Evolutionary conservation across 2,888 invertebrate genomes (phyloP), one percentile per base, ranked within the genome.

Genomic region (Trichogramma dendrolimi): DNA sequence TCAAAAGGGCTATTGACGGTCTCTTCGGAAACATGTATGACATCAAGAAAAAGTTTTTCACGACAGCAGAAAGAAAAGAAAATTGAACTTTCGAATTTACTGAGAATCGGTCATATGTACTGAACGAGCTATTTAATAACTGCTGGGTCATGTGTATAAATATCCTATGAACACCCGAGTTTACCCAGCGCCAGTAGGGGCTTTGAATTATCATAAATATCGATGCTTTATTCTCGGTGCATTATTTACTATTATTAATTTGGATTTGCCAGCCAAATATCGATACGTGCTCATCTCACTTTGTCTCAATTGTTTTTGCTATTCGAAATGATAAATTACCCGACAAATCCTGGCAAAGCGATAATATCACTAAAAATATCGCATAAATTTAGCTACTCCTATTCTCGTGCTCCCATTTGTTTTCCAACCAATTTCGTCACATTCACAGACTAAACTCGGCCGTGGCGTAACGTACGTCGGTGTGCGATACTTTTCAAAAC

Each of bases 181-280:
- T 7, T 41, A 41, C 7, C 41, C 52, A 5, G 11, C 11, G 41
- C 41, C 11, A 39, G 27, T 27, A 27, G 27, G 27, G 11, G 57
- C 14, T 57, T 60, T 47, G 49, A 50, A 57, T 60, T 57, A 57
- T 43, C 54, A 49, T 62, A 60, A 54, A 63, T 57, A 63, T 39
- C 52, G 46, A 14, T 11, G 42, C 42, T 11, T 5, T 42, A 14
- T n/a, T 11, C 14, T n/a, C 42, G 53, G 6, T 6, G 14, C 48
- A 3, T 42, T 10, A 8, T 27, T 52, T 39, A 38, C 39, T 8
- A 38, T 43, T 43, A 43, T 38, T 42, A 27, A 27, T 27, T 27
- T 27, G 27, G 1, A 27, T 27, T 27, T 27, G 27, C 27, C 27
- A 27, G 27, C 27, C 1, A 27, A 27, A 27, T 27, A 27, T 27